phyloP scores from a whole-genome alignment of 2,797 vertebrate genomes.

The Odontamblyopus rebecca region DNA sequence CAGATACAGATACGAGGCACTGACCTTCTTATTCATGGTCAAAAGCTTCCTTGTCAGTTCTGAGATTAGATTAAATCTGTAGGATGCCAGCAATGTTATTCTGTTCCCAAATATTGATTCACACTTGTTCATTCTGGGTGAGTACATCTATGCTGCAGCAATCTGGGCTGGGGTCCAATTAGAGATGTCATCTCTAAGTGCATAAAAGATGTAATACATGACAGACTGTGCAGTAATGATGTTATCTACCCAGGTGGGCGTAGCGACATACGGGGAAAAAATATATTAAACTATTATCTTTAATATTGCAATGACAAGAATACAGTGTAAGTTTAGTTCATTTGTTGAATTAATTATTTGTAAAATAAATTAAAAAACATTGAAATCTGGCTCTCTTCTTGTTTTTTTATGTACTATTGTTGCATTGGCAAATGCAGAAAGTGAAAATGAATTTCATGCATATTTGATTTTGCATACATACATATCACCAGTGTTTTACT shows the following conservation, averaged over 20 bases:
- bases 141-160: too few species aligned
- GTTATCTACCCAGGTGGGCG: neutral
- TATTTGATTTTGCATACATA: neutral
- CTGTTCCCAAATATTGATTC: conserved; percentile 1
- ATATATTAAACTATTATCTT: too few species aligned
- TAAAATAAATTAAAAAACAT: too few species aligned
- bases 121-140: neutral
- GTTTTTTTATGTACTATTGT: too few species aligned
- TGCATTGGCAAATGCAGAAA: too few species aligned
- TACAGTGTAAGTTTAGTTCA: too few species aligned
- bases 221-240: neutral
- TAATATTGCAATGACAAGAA: too few species aligned
- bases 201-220: neutral
- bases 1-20: conserved; percentile 14
- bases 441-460: neutral
- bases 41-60: conserved; percentile 7
- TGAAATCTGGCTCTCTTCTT: too few species aligned
- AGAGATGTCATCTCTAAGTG: neutral
- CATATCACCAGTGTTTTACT: conserved; percentile 1
- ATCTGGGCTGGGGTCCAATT: neutral
- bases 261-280: too few species aligned
- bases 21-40: conserved; percentile 22
- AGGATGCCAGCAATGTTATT: neutral
- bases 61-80: conserved; percentile 4
- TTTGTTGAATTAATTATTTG: too few species aligned